Base-by-base conservation (phyloP, 2,888 invertebrate species). In the Nemapogon koenigi region DNA sequence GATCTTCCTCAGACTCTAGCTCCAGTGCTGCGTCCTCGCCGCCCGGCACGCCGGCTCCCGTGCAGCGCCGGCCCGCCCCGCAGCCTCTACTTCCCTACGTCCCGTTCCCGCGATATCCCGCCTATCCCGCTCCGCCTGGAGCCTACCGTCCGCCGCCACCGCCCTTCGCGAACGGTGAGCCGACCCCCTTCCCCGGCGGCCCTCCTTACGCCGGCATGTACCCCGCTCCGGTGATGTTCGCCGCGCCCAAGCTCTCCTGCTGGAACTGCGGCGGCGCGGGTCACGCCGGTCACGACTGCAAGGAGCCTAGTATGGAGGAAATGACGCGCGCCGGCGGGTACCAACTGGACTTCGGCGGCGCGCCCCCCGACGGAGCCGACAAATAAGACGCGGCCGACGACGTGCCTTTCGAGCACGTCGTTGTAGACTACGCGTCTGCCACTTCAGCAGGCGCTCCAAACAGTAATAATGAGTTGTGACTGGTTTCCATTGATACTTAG, bases 251-350 rank as follows among this genome's bases (percentile, higher is more conserved):
- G 62, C 72, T 85, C 38, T 90, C 91, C 29, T 97, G 96, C 71
- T 95, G 90, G 79, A 97, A 96, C 66, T 97, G 97, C 73, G 96
- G 96, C 43, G 89, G 88, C 38, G 83, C 86, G 39, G 88, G 85
- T 37, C 96, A 97, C 66, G 82, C 84, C 36, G 94, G 94, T 16
- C 82, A 85, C 51, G 95, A 95, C 50, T 97, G 96, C 65, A 89
- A 89, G 57, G 93, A 93, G 62, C 89, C 89, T 46, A 92, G 92
- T 40, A 92, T 96, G 86, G 95, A 97, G 65, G 93, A 94, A 68
- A 90, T 94, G 72, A 91, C 93, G 27, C 83, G 88, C 50, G 84
- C 85, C 46, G 85, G 85, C 46, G 82, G 84, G 43, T 88, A 86
- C 55, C 85, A 84, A 62, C 67, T 88, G 43, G 87, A 87, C 64